Conservation (phyloP, 2,888 invertebrate species). For the Noctua janthina region DNA sequence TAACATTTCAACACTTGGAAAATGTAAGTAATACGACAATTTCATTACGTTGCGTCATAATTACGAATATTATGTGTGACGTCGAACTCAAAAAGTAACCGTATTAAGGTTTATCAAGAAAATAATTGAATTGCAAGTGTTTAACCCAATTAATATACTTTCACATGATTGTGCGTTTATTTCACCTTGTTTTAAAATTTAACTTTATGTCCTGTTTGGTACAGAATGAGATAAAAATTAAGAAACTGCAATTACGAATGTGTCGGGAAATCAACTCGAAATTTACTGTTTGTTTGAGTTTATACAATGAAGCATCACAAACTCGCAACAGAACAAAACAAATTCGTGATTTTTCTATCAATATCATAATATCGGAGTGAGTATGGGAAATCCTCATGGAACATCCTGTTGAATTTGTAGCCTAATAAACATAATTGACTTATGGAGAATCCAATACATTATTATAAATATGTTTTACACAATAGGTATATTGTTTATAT, state of each 20-base stretch:
- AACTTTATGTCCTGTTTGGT: conserved; percentile 15
- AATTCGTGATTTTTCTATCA: conserved; percentile 5
- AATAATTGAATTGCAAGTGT: conserved; percentile 30
- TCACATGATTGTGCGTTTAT: conserved; percentile 49
- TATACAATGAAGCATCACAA: background rate
- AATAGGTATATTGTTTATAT: background rate
- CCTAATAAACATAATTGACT: background rate
- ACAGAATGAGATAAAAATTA: background rate
- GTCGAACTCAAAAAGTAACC: conserved; percentile 51
- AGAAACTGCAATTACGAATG: conserved; percentile 4
- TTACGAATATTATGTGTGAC: conserved; percentile 61
- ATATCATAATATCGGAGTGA: background rate
- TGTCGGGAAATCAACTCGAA: too few relatives aligned
- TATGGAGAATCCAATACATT: conserved; percentile 11
- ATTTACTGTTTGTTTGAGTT: background rate
- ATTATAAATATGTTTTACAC: background rate
- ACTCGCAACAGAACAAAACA: background rate
- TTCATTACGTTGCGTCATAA: conserved; percentile 65
- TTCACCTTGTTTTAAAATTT: conserved; percentile 51
- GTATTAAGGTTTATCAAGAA: conserved; percentile 32
- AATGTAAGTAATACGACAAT: conserved; percentile 54
- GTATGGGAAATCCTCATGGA: conserved; percentile 8
- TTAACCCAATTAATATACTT: conserved; percentile 51
- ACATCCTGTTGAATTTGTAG: conserved; percentile 20
- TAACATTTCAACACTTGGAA: conserved; percentile 66